These are phyloP conservation scores for Orgyia antiqua DNA, from an alignment of 2,888 invertebrate genomes.

Conservation along the genomic window DNA sequence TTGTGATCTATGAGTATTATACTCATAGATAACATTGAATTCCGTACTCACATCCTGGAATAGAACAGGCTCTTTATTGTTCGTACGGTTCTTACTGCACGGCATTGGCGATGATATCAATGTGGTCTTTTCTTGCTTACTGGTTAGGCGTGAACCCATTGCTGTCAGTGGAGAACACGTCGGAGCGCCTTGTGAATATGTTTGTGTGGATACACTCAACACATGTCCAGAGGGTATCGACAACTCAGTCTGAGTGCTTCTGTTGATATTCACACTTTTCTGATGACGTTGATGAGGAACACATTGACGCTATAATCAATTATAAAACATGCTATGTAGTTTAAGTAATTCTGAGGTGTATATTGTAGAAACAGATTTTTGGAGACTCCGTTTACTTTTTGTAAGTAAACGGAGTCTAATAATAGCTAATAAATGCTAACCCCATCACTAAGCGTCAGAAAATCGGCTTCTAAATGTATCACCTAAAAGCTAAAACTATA, in stretches of 20 bases:
- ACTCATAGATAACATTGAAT: neutral
- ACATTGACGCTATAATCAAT: slow-evolving; percentile 14
- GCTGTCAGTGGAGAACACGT: neutral
- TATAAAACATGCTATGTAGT: no score
- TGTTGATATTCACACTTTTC: neutral
- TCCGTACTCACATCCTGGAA: slow-evolving; percentile 30
- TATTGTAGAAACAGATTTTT: no score
- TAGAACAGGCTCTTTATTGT: slow-evolving; percentile 2
- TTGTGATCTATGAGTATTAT: neutral
- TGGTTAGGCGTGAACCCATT: neutral
- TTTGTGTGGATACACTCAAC: slow-evolving; percentile 11
- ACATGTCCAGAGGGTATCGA: neutral
- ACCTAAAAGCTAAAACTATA: no score
- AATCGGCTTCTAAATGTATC: no score
- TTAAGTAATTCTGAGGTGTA: no score
- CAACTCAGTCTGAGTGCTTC: neutral
- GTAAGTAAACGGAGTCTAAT: no score
- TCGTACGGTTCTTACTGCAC: neutral
- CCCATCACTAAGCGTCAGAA: no score
- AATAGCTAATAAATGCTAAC: no score
- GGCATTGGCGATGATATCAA: neutral
- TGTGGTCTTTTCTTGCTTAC: neutral
- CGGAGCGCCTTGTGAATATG: neutral
- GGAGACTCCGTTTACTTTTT: no score
- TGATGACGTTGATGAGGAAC: slow-evolving; percentile 5